phyloP scores from a whole-genome alignment of 64 coral and sea anemone genomes.

The Trachythela sp. region DNA sequence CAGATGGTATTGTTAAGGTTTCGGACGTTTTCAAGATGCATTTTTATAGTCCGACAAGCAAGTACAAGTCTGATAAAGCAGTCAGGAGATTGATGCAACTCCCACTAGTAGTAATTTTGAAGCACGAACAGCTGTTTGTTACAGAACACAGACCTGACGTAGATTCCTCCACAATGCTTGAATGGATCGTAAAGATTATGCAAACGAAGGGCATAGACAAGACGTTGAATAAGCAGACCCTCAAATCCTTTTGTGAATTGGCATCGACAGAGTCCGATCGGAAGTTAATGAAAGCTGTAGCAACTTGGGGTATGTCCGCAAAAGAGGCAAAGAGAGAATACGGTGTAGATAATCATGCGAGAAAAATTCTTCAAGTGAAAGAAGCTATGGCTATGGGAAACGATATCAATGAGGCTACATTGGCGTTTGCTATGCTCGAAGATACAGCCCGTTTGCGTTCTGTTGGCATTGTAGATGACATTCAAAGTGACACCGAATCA shows the following conservation, averaged over 20 bases:
- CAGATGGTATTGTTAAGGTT: background rate
- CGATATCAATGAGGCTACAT: background rate
- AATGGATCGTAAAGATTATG: background rate
- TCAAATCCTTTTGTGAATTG: background rate
- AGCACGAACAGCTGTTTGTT: slow-evolving; percentile 13
- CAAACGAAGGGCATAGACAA: too few relatives aligned
- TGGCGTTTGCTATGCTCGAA: background rate
- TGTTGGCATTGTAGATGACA: background rate
- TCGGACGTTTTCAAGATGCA: too few relatives aligned
- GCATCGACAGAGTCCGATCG: slow-evolving; percentile 32
- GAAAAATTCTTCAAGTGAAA: background rate
- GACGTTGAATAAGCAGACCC: slow-evolving; percentile 4
- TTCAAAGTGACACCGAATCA: background rate
- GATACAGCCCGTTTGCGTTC: background rate
- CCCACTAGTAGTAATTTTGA: slow-evolving; percentile 14
- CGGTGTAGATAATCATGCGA: background rate
- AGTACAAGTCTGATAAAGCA: slow-evolving; percentile 26
- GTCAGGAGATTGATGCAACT: slow-evolving; percentile 18
- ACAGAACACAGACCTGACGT: background rate
- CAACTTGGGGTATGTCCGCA: background rate
- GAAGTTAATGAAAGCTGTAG: slow-evolving; percentile 28
- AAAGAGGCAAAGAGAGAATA: background rate
- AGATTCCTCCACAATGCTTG: background rate
- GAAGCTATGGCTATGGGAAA: background rate
- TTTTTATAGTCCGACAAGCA: background rate